Percentiles rank a stretch among this genome's conserved stretches.
phyloP scores from a whole-genome alignment of 2,797 vertebrate genomes.

The Neostethus bicornis region DNA sequence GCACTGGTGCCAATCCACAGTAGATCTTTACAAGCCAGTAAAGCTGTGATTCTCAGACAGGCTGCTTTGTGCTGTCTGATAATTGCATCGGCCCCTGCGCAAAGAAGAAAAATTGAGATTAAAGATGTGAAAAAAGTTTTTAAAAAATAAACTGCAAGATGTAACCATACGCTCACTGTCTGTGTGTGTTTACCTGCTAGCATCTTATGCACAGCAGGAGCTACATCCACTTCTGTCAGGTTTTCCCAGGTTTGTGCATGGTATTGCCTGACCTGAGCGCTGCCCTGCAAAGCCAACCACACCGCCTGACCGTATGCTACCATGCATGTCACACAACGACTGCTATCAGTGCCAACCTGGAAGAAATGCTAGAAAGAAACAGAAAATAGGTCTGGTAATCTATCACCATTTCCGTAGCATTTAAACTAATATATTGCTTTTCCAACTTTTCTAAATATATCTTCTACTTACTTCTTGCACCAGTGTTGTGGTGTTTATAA shows the following conservation, averaged over 20 bases:
- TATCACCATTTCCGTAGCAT: background rate
- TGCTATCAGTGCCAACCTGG: conserved; percentile 89
- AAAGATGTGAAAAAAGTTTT: background rate
- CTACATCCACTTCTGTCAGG: conserved; percentile 92
- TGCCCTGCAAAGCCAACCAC: conserved; percentile 94
- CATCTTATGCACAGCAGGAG: conserved; percentile 98
- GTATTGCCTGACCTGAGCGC: conserved; percentile 92
- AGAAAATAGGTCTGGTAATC: background rate
- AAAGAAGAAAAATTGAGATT: background rate
- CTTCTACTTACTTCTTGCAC: conserved; percentile 86
- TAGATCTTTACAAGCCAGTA: conserved; percentile 93
- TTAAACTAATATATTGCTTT: background rate
- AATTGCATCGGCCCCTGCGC: conserved; percentile 92
- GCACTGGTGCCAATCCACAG: conserved; percentile 98
- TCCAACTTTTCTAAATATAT: background rate
- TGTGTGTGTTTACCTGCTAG: conserved; percentile 84
- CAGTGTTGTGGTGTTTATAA: conserved; percentile 88
- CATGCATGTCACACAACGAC: conserved; percentile 93
- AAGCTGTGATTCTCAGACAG: conserved; percentile 95
- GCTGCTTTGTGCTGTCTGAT: conserved; percentile 98
- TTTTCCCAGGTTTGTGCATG: conserved; percentile 91
- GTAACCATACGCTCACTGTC: background rate
- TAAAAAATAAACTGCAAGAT: background rate
- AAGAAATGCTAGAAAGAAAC: conserved; percentile 85
- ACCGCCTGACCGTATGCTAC: conserved; percentile 89